phyloP scores from a whole-genome alignment of 2,888 invertebrate species.

The Micoletzkya japonica region DNA sequence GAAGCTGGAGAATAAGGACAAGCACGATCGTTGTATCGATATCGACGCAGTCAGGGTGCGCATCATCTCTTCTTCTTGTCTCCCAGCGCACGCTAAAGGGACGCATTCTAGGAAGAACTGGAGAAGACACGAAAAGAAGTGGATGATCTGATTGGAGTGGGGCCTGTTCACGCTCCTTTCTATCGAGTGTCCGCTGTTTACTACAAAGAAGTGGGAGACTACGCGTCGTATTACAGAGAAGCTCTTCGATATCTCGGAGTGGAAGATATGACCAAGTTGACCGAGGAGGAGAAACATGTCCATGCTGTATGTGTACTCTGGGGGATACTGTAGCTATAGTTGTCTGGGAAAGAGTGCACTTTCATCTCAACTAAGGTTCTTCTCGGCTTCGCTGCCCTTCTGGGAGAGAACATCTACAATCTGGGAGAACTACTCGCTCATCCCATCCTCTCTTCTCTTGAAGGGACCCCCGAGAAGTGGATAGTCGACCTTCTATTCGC shows the following conservation, averaged over 20 bases:
- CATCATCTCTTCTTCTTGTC: neutral
- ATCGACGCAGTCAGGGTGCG: constrained; percentile 50
- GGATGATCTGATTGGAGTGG: constrained; percentile 49
- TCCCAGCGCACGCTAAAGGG: neutral
- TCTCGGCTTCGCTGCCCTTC: constrained; percentile 86
- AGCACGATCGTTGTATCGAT: constrained; percentile 66
- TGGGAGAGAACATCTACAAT: constrained; percentile 94
- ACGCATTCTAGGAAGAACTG: constrained; percentile 38
- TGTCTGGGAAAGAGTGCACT: neutral
- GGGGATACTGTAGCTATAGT: neutral
- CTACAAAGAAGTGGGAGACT: constrained; percentile 73
- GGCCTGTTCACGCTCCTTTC: constrained; percentile 60
- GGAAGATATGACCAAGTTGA: constrained; percentile 50
- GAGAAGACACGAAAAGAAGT: constrained; percentile 51
- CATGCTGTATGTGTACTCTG: constrained; percentile 32
- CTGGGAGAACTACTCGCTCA: constrained; percentile 94
- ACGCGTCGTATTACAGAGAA: constrained; percentile 91
- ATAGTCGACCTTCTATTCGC: constrained; percentile 74
- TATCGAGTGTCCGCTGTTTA: constrained; percentile 58
- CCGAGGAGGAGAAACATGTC: constrained; percentile 45
- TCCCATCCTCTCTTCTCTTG: constrained; percentile 84
- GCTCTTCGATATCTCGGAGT: constrained; percentile 79
- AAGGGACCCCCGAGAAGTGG: constrained; percentile 83
- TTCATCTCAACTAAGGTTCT: constrained; percentile 71
- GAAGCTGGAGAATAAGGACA: constrained; percentile 65